Base-by-base conservation (phyloP, 2,888 invertebrate genomes). In the Athetis lepigone region DNA sequence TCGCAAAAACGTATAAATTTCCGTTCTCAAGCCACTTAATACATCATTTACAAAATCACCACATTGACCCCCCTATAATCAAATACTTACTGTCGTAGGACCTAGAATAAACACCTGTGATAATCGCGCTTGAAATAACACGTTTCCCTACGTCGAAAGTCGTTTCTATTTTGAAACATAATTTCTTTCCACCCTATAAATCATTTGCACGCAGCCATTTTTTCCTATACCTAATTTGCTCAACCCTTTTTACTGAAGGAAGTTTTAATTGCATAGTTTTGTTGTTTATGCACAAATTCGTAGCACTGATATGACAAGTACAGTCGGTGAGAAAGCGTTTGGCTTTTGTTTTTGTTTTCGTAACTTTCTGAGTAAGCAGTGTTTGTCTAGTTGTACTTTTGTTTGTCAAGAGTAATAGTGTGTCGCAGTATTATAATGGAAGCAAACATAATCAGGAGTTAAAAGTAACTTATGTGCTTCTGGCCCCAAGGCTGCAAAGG, bases 251-350 rank as follows among this genome's bases (percentile, higher is more conserved):
- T 68, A 27, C 39, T 19, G 54, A 64, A 67, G 70, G 75, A 79
- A 67, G 75, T 72, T 77, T 75, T 81, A 80, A 80, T 80, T 81
- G 61, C 68, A 67, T 71, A 74, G 61, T 67, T 58, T 70, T 62
- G 33, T 70, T 13, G 11, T 63, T 72, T 67, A 77, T 71, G 64
- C 68, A 69, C 61, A 62, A 63, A 71, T 66, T 74, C 46, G 62
- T 66, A 56, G 62, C 51, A 61, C 67, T 61, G 66, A 64, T 71
- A 73, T 65, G 51, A 62, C 33, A 65, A 46, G 79, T 81, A 79
- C 76, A 64, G 51, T 67, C 57, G 11, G 13, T 7, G 11, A 18
- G 29, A 16, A 64, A 71, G 55, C 0, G 11, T 23, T 54, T 59
- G 4, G 16, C 8, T 9, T 37, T 42, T 36, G 16, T 57, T 46